Percentiles rank a stretch among this genome's conserved stretches.
Conservation (phyloP, 2,113 vertebrate genomes). For the Nerophis lumbriciformis region DNA sequence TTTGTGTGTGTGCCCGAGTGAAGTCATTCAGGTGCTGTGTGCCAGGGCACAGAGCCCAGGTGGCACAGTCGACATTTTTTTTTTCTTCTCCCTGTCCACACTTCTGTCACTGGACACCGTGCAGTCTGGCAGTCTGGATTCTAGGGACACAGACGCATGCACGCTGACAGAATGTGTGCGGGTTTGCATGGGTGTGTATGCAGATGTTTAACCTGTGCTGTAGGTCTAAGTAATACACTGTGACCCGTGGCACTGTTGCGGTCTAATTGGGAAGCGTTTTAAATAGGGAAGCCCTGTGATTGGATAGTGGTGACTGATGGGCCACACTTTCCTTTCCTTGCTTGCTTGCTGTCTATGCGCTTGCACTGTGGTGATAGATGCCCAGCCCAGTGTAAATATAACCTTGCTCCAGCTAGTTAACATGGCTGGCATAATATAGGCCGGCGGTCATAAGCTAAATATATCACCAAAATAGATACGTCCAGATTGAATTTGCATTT, state of each 20-base stretch:
- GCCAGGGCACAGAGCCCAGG: slow-evolving; percentile 50
- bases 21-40: slow-evolving; percentile 62
- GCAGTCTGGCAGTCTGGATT: slow-evolving; percentile 5
- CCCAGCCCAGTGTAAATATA: slow-evolving; percentile 72
- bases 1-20: slow-evolving; percentile 46
- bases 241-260: slow-evolving; percentile 47
- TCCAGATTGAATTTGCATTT: slow-evolving; percentile 59
- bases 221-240: slow-evolving; percentile 24
- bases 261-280: slow-evolving; percentile 52
- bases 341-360: slow-evolving; percentile 52
- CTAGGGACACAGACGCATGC: slow-evolving; percentile 7
- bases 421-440: slow-evolving; percentile 66
- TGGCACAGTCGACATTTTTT: slow-evolving; percentile 29
- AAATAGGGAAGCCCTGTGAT: slow-evolving; percentile 55
- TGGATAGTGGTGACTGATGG: slow-evolving; percentile 60
- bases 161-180: background rate
- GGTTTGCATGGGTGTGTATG: slow-evolving; percentile 19
- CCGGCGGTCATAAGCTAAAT: slow-evolving; percentile 65
- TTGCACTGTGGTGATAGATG: slow-evolving; percentile 59
- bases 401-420: slow-evolving; percentile 67
- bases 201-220: slow-evolving; percentile 29
- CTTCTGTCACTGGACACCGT: slow-evolving; percentile 27
- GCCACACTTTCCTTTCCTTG: slow-evolving; percentile 66
- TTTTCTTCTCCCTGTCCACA: background rate
- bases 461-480: slow-evolving; percentile 72